Evolutionary conservation across 2,113 vertebrate species (phyloP).

Genomic region (Paralichthys olivaceus): DNA sequence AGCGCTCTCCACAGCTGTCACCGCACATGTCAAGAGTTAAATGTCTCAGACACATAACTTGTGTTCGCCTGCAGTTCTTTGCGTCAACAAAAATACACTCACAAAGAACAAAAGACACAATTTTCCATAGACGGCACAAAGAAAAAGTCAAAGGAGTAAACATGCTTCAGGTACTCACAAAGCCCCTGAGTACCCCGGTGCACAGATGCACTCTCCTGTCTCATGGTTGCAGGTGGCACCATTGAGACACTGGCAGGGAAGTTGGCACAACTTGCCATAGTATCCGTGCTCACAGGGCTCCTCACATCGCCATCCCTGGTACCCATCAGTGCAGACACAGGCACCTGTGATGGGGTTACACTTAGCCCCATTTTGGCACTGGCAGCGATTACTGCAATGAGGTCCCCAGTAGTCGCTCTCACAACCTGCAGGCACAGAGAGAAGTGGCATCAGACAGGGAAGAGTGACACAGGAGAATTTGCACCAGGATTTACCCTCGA

Average conservation of each 20-base stretch:
- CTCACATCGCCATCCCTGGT: conserved; percentile 97
- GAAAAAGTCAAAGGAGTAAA: conserved; percentile 24
- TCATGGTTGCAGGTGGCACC: conserved; percentile 93
- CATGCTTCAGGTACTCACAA: conserved; percentile 87
- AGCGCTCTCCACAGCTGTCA: conserved; percentile 92
- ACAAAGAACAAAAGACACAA: background rate
- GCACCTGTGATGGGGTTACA: conserved; percentile 99
- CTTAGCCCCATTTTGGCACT: conserved; percentile 95
- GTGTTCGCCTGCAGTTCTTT: conserved; percentile 22
- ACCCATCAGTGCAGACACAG: conserved; percentile 95
- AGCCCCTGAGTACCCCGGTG: conserved; percentile 92
- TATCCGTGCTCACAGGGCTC: conserved; percentile 90
- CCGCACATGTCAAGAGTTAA: conserved; percentile 38
- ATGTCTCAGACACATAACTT: conserved; percentile 19
- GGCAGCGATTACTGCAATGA: conserved; percentile 98
- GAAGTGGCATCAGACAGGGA: conserved; percentile 25
- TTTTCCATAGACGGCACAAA: background rate
- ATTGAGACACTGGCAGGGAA: conserved; percentile 93
- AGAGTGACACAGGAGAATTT: conserved; percentile 13
- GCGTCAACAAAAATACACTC: conserved; percentile 13
- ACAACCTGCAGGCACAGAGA: conserved; percentile 86
- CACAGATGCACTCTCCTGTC: conserved; percentile 96
- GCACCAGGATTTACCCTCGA: conserved; percentile 13
- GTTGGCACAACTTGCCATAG: conserved; percentile 94
- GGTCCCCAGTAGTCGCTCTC: conserved; percentile 98